These are phyloP conservation scores for Nerophis lumbriciformis DNA, from an alignment of 2,113 vertebrate genomes.

Conservation along the genomic window DNA sequence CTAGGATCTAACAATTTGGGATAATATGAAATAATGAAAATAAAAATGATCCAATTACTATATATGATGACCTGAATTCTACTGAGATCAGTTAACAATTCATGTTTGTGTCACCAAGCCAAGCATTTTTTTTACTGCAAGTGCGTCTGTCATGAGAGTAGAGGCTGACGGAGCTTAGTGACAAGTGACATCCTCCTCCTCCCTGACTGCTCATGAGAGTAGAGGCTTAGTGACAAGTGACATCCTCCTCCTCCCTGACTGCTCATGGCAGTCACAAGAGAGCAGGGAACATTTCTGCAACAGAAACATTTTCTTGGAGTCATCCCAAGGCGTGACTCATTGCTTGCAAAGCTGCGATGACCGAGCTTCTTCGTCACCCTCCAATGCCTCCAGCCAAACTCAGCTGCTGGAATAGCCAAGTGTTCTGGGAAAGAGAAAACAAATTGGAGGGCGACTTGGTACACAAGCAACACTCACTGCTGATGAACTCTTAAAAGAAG, in stretches of 20 bases:
- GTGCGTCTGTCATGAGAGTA: conserved; percentile 3
- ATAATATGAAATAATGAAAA: not conserved
- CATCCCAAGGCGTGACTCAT: conserved; percentile 62
- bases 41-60: not conserved
- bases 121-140: not conserved
- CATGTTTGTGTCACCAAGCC: not conserved
- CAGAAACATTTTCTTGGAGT: conserved; percentile 52
- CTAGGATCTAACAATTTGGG: not conserved
- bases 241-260: conserved; percentile 33
- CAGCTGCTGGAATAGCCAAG: conserved; percentile 57
- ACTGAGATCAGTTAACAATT: not conserved
- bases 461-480: conserved; percentile 27
- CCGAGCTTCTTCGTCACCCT: conserved; percentile 53
- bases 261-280: conserved; percentile 36
- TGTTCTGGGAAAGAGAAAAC: conserved; percentile 65
- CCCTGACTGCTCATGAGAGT: not conserved
- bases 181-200: conserved; percentile 14
- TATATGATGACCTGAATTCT: not conserved
- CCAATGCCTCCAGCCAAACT: conserved; percentile 44
- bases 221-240: not conserved
- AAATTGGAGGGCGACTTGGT: conserved; percentile 53
- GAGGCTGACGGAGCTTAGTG: no score
- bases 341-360: conserved; percentile 54
- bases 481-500: conserved; percentile 41
- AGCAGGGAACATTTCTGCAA: conserved; percentile 40